A percentile compares a stretch with the other conserved stretches of the same genome.
phyloP scores from a whole-genome alignment of 1,140 invertebrate species.

The Bombus cullumanus region DNA sequence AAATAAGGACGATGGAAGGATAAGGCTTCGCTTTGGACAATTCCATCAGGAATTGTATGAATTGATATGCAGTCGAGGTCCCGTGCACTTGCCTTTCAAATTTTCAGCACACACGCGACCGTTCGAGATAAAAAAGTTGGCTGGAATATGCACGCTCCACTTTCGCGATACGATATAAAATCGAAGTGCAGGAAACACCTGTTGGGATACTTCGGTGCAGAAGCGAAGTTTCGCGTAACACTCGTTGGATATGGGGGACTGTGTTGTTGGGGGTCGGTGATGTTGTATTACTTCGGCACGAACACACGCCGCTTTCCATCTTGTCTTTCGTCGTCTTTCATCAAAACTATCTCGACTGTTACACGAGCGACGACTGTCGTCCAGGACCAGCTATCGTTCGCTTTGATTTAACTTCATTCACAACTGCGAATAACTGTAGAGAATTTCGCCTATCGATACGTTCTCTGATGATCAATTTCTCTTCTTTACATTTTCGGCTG shows the following conservation, averaged over 20 bases:
- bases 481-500: too few relatives aligned
- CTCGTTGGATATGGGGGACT: background rate
- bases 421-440: too few relatives aligned
- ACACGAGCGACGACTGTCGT: background rate
- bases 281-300: too few relatives aligned
- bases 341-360: background rate
- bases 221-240: background rate
- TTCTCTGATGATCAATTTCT: too few relatives aligned
- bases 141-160: background rate
- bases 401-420: too few relatives aligned
- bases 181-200: slow-evolving; percentile 22
- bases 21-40: background rate
- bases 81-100: background rate
- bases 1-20: background rate
- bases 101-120: background rate
- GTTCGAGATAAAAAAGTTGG: background rate
- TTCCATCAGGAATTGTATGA: background rate
- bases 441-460: too few relatives aligned
- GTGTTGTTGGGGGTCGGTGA: too few relatives aligned
- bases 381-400: too few relatives aligned
- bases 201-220: slow-evolving; percentile 11
- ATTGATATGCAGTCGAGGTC: slow-evolving; percentile 5
- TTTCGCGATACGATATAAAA: background rate
- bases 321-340: background rate
- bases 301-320: background rate